Percentiles rank a stretch among this genome's conserved stretches.
phyloP scores from a whole-genome alignment of 92 coral and sea anemone genomes.

The Actinernus sp. region DNA sequence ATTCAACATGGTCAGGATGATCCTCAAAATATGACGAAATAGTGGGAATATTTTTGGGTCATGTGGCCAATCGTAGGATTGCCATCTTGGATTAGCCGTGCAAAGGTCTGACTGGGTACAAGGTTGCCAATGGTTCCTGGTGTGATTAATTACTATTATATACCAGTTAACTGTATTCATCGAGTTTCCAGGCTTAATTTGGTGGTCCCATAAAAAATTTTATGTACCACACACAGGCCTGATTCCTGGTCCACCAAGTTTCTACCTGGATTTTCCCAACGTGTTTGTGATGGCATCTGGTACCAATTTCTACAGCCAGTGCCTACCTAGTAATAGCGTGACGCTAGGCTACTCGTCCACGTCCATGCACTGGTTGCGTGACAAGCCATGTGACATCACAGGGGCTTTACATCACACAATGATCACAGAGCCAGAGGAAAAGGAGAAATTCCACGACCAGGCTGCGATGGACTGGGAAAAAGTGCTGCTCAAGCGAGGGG shows the following conservation, averaged over 20 bases:
- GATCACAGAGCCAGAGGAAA: conserved; percentile 71
- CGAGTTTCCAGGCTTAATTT: no score
- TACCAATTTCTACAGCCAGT: conserved; percentile 78
- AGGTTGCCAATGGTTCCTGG: no score
- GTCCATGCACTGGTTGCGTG: conserved; percentile 83
- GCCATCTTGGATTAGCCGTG: no score
- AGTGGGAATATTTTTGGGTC: no score
- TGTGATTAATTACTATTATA: no score
- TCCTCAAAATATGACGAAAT: no score
- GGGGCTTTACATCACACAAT: conserved; percentile 83
- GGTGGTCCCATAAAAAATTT: no score
- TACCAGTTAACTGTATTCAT: no score
- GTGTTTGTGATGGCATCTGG: conserved; percentile 78
- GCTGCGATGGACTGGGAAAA: conserved; percentile 87
- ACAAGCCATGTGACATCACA: conserved; percentile 77
- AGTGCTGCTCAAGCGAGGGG: conserved; percentile 63
- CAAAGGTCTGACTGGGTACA: no score
- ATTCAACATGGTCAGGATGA: no score
- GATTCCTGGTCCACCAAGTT: conserved; percentile 80
- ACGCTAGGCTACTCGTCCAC: conserved; percentile 72
- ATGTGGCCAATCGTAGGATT: no score
- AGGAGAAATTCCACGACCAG: conserved; percentile 52
- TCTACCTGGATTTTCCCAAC: conserved; percentile 53
- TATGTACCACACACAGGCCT: no score
- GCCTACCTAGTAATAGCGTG: conserved; percentile 59